These are phyloP conservation scores for Macroramphosus scolopax DNA, from an alignment of 2,797 vertebrate genomes.

Conservation along the genomic window DNA sequence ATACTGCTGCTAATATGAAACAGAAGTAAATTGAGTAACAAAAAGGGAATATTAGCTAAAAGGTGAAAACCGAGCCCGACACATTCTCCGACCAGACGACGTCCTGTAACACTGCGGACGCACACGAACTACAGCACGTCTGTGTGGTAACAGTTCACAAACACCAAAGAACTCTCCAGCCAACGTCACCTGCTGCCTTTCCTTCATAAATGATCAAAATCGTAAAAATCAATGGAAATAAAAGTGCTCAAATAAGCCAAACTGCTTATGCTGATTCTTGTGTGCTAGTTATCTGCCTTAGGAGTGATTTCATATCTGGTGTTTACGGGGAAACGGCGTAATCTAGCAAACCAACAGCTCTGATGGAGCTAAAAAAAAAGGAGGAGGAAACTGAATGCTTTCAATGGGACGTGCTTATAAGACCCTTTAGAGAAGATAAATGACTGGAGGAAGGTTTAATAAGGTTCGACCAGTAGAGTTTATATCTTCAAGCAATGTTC, in stretches of 20 bases:
- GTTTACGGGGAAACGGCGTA: slow-evolving; percentile 1
- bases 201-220: slow-evolving; percentile 8
- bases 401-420: slow-evolving; percentile 15
- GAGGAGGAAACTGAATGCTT: neutral
- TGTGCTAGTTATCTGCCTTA: too few relatives aligned
- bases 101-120: slow-evolving; percentile 3
- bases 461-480: slow-evolving; percentile 21
- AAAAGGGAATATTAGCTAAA: slow-evolving; percentile 9
- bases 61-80: slow-evolving; percentile 11
- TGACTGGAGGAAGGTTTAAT: slow-evolving; percentile 1
- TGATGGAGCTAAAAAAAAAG: neutral
- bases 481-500: slow-evolving; percentile 27
- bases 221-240: slow-evolving; percentile 17
- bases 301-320: slow-evolving; percentile 3
- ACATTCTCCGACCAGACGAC: slow-evolving; percentile 11
- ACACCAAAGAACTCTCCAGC: slow-evolving; percentile 17
- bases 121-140: neutral
- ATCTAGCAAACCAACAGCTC: slow-evolving; percentile 1
- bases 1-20: slow-evolving; percentile 25
- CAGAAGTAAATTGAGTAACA: slow-evolving; percentile 11
- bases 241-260: slow-evolving; percentile 41
- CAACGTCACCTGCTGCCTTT: neutral
- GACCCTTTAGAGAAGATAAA: slow-evolving; percentile 2
- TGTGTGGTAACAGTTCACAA: slow-evolving; percentile 1
- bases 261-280: too few relatives aligned